These are phyloP conservation scores for Platysteira castanea DNA, from an alignment of 2,113 vertebrate species.

Conservation along the genomic window DNA sequence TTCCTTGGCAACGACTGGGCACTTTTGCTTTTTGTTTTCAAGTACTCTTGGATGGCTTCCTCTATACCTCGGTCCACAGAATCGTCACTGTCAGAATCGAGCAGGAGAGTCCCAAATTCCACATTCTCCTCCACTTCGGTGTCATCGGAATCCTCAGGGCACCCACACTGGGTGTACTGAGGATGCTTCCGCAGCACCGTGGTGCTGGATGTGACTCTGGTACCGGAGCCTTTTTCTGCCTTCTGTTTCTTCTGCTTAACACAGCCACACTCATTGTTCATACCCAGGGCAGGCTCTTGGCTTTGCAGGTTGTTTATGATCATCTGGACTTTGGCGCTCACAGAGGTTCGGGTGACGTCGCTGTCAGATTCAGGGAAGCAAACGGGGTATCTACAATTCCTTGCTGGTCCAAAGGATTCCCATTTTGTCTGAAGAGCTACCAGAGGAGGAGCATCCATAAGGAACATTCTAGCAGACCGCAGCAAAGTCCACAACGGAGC, in stretches of 20 bases:
- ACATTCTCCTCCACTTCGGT: not conserved
- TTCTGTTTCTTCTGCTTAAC: constrained; percentile 65
- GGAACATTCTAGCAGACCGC: constrained; percentile 89
- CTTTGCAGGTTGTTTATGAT: constrained; percentile 88
- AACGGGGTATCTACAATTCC: constrained; percentile 81
- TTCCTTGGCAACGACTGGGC: not conserved
- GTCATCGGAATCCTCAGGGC: not conserved
- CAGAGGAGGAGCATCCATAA: constrained; percentile 89
- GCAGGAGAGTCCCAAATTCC: constrained; percentile 34
- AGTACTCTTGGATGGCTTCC: constrained; percentile 92
- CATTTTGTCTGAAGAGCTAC: constrained; percentile 88
- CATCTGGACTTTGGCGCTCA: constrained; percentile 88
- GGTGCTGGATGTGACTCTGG: not conserved
- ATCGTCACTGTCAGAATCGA: constrained; percentile 88
- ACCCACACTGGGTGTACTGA: not conserved
- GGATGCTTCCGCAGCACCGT: not conserved
- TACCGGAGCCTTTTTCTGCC: constrained; percentile 2
- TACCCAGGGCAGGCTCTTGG: constrained; percentile 81
- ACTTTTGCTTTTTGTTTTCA: constrained; percentile 81
- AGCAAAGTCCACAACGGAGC: constrained; percentile 22
- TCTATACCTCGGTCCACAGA: constrained; percentile 93
- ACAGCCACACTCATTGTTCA: constrained; percentile 78
- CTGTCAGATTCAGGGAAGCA: constrained; percentile 83
- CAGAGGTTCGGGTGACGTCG: constrained; percentile 71
- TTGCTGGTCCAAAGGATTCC: constrained; percentile 81